Evolutionary conservation across 1,140 invertebrate species (phyloP), one percentile per base, ranked within the genome.

Genomic region (Xylocopa sonorina): DNA sequence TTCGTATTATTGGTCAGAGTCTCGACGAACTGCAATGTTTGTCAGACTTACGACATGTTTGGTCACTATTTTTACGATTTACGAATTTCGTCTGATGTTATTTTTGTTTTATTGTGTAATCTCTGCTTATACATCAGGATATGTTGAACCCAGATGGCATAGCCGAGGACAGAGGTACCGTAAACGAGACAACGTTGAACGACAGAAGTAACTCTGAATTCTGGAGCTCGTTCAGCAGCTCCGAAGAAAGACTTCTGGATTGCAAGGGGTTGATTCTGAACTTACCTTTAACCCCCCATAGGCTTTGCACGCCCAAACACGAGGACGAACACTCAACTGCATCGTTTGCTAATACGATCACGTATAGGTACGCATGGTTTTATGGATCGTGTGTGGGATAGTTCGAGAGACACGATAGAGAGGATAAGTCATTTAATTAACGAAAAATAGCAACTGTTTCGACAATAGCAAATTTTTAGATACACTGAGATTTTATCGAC

Each of bases 221-320:
- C 88, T 96, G 95, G 95, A 96, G 96, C 0, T 96, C 96, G 0
- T 97, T 96, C 91, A 96, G 95, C 21, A 95, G 95, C 82, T 96
- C 95, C 51, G 96, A 97, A 86, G 96, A 97, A 87, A 95, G 95
- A 3, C 90, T 97, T 3, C 89, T 96, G 5, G 95, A 96, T 78
- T 97, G 96, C 83, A 94, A 95, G 46, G 96, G 96, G 4, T 90
- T 97, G 29, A 95, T 97, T 74, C 89, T 96, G 7, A 96, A 95
- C 87, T 91, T 96, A 78, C 96, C 96, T 0, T 90, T 97, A 0
- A 95, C 94, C 3, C 95, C 96, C 0, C 94, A 95, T 88, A 88
- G 90, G 0, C 87, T 91, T 10, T 96, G 96, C 84, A 87, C 88
- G 0, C 89, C 92, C 0, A 88, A 88, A 9, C 90, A 93, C 12